Evolutionary conservation across 2,888 invertebrate genomes (phyloP).

Genomic region (Desoria tigrina): DNA sequence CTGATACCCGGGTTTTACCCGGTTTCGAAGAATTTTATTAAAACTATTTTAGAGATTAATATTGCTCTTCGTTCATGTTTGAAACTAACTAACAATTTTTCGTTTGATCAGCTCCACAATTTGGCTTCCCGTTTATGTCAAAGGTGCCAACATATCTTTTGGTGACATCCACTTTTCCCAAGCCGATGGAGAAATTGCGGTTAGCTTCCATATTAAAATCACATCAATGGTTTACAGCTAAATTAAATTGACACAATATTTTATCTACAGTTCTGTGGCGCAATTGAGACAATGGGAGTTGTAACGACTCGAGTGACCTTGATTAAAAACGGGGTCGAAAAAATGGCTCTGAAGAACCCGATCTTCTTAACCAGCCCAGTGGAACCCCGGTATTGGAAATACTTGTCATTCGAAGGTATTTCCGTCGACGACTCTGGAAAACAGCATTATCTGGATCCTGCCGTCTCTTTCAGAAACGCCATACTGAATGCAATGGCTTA

Average conservation of each 20-base stretch:
- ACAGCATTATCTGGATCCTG: slow-evolving; percentile 40
- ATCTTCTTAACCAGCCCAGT: slow-evolving; percentile 45
- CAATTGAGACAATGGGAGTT: slow-evolving; percentile 43
- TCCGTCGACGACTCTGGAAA: slow-evolving; percentile 39
- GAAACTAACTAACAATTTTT: too few species aligned
- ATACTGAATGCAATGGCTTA: slow-evolving; percentile 34
- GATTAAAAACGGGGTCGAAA: slow-evolving; percentile 35
- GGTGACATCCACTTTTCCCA: slow-evolving; percentile 48
- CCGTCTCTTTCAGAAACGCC: slow-evolving; percentile 34
- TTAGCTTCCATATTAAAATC: slow-evolving; percentile 13
- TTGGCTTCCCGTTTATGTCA: slow-evolving; percentile 47
- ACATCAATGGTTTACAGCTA: background rate
- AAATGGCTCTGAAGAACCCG: slow-evolving; percentile 34
- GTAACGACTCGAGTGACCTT: slow-evolving; percentile 27
- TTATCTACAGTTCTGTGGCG: slow-evolving; percentile 40
- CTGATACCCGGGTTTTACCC: too few species aligned
- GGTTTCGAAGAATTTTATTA: too few species aligned
- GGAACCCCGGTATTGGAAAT: slow-evolving; percentile 35
- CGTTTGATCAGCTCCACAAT: too few species aligned
- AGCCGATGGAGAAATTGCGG: slow-evolving; percentile 46
- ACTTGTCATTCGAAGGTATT: slow-evolving; percentile 45
- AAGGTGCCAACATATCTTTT: slow-evolving; percentile 42
- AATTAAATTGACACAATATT: background rate
- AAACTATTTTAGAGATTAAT: too few species aligned
- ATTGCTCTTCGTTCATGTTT: too few species aligned